Percentiles rank a stretch among this genome's conserved stretches.
These are phyloP conservation scores for Heliconius eleuchia DNA, from an alignment of 1,140 invertebrate genomes.

Conservation along the genomic window DNA sequence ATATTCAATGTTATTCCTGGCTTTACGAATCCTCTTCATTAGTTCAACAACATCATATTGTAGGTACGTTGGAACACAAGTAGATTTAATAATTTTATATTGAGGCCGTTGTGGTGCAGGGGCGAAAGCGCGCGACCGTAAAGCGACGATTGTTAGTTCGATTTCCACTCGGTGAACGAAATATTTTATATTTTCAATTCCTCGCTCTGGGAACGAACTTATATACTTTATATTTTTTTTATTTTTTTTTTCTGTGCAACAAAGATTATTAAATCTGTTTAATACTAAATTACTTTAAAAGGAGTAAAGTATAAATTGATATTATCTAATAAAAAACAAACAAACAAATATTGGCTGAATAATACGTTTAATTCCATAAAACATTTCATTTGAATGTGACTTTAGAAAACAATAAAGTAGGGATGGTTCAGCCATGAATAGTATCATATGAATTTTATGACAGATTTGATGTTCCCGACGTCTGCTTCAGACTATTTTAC, in stretches of 20 bases:
- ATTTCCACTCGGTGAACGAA: too few species aligned
- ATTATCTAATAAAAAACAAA: too few species aligned
- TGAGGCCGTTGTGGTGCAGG: too few species aligned
- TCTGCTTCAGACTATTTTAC: background rate
- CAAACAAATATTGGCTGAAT: background rate
- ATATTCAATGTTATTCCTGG: background rate
- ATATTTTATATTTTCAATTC: too few species aligned
- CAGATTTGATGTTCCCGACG: background rate
- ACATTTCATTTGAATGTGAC: background rate
- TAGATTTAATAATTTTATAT: background rate
- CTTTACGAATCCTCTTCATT: background rate
- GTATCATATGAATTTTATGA: conserved; percentile 4
- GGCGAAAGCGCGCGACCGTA: too few species aligned
- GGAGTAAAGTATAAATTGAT: too few species aligned
- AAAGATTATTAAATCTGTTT: too few species aligned
- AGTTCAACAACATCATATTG: background rate
- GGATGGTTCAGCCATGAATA: background rate
- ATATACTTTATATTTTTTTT: too few species aligned
- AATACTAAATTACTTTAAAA: too few species aligned
- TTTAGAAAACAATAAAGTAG: background rate
- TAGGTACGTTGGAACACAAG: background rate
- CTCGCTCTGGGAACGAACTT: too few species aligned
- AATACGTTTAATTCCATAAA: background rate
- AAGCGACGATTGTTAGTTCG: too few species aligned
- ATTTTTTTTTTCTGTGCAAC: too few species aligned